A percentile compares a stretch with the other conserved stretches of the same genome.
Conservation (phyloP, 2,113 vertebrate species). For the Nycticebus coucang region DNA sequence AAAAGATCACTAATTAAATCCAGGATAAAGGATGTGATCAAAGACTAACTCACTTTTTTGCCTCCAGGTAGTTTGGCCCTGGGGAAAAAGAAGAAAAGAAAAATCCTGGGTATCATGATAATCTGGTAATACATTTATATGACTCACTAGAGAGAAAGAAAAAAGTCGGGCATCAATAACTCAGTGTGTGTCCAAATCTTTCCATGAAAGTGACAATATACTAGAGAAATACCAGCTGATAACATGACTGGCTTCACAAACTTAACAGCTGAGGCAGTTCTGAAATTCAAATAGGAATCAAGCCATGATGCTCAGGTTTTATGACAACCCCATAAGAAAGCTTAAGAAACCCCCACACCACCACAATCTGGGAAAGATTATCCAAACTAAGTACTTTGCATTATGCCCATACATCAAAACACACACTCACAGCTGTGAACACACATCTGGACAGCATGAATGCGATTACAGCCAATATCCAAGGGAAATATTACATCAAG, state of each 20-base stretch:
- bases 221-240: constrained; percentile 26
- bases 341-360: constrained; percentile 41
- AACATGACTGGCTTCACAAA: constrained; percentile 36
- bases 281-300: constrained; percentile 56
- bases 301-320: constrained; percentile 49
- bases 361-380: constrained; percentile 59
- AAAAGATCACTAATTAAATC: constrained; percentile 21
- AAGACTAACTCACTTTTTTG: constrained; percentile 12
- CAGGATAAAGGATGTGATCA: not conserved
- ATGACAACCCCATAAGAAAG: constrained; percentile 42
- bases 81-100: not conserved
- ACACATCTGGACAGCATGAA: constrained; percentile 47
- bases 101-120: not conserved
- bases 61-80: not conserved
- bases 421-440: constrained; percentile 63
- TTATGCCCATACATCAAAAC: constrained; percentile 55
- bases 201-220: not conserved
- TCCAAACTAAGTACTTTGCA: constrained; percentile 63
- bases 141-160: not conserved
- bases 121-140: not conserved
- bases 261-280: constrained; percentile 42
- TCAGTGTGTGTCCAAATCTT: constrained; percentile 1
- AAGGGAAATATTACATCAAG: constrained; percentile 58
- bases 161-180: not conserved
- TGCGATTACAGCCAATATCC: constrained; percentile 50